phyloP scores from a whole-genome alignment of 2,113 vertebrate genomes.

The Pagrus major region DNA sequence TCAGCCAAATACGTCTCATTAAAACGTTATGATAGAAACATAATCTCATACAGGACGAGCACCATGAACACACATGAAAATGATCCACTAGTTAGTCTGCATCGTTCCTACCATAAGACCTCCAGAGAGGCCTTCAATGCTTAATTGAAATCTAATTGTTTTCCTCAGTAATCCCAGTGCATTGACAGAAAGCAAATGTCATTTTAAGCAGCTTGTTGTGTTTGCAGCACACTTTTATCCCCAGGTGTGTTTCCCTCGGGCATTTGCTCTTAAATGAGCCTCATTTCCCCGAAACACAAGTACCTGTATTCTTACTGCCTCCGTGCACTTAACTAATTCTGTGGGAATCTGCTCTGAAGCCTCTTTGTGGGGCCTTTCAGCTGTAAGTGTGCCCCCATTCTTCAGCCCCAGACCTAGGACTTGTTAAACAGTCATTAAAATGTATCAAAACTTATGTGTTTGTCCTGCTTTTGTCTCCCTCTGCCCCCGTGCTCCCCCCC shows the following conservation, averaged over 20 bases:
- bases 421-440: constrained; percentile 80
- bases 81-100: background rate
- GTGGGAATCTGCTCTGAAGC: constrained; percentile 61
- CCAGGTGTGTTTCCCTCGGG: constrained; percentile 51
- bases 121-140: background rate
- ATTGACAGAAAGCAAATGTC: constrained; percentile 40
- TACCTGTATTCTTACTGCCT: constrained; percentile 42
- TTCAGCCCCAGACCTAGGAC: constrained; percentile 51
- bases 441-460: constrained; percentile 75
- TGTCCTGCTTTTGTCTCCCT: constrained; percentile 69
- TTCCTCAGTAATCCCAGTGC: constrained; percentile 17
- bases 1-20: background rate
- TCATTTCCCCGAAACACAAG: constrained; percentile 60
- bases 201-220: constrained; percentile 60
- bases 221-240: constrained; percentile 54
- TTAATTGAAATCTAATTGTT: constrained; percentile 13
- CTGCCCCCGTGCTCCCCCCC: constrained; percentile 15
- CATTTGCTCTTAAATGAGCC: constrained; percentile 55
- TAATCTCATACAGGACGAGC: background rate
- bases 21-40: background rate
- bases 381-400: constrained; percentile 49
- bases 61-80: background rate
- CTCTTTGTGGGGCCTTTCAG: constrained; percentile 47
- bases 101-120: background rate
- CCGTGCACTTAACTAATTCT: constrained; percentile 60